These are phyloP conservation scores for Oryzias curvinotus DNA, from an alignment of 2,113 vertebrate genomes.

Conservation along the genomic window DNA sequence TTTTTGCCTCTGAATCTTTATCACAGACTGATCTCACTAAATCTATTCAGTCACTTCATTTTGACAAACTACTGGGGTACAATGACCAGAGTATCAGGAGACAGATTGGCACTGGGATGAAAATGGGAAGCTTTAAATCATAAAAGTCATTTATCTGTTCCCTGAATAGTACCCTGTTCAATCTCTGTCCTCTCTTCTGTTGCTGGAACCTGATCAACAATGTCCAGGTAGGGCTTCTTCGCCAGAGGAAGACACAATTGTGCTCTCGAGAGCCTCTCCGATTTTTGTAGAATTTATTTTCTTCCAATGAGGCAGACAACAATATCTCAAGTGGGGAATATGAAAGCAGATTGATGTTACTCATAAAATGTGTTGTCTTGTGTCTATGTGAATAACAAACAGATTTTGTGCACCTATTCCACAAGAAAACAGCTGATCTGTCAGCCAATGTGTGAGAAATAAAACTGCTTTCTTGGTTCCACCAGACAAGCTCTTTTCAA, in stretches of 20 bases:
- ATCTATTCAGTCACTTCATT: conserved; percentile 45
- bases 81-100: conserved; percentile 34
- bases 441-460: conserved; percentile 19
- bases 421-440: conserved; percentile 12
- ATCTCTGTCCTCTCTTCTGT: conserved; percentile 42
- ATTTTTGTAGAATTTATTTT: conserved; percentile 28
- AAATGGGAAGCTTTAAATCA: conserved; percentile 55
- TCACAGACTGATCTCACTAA: conserved; percentile 36
- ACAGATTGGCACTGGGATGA: conserved; percentile 33
- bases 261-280: conserved; percentile 16
- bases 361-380: conserved; percentile 13
- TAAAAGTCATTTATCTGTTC: conserved; percentile 51
- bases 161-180: conserved; percentile 20
- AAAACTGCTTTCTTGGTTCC: background rate
- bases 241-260: conserved; percentile 51
- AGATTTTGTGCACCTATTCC: conserved; percentile 1
- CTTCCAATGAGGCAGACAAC: conserved; percentile 18
- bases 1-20: conserved; percentile 24
- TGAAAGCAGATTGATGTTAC: conserved; percentile 16
- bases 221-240: conserved; percentile 24
- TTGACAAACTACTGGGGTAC: conserved; percentile 40
- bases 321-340: conserved; percentile 1
- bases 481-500: conserved; percentile 23
- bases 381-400: conserved; percentile 8
- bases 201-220: conserved; percentile 19